These are phyloP conservation scores for Phylloscopus trochilus DNA, from an alignment of 2,113 vertebrate species.

Conservation along the genomic window DNA sequence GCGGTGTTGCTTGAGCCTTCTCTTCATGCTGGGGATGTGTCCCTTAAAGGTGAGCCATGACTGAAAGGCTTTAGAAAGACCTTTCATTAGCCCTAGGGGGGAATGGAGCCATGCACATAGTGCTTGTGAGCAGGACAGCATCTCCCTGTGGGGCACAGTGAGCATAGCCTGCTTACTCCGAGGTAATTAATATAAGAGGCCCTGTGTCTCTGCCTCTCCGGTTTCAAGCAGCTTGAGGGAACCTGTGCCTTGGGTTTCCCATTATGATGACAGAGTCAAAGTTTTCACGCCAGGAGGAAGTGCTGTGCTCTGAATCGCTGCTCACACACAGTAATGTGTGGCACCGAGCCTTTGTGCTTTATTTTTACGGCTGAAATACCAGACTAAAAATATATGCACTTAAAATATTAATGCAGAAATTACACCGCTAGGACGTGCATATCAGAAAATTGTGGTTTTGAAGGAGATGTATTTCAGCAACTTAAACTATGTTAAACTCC, in stretches of 20 bases:
- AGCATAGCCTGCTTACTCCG: neutral
- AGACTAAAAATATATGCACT: neutral
- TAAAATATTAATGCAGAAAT: neutral
- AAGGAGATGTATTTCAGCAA: neutral
- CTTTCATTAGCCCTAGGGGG: neutral
- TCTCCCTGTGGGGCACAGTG: neutral
- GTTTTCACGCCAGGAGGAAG: neutral
- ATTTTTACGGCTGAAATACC: neutral
- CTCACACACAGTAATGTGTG: accelerated
- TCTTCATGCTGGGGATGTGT: accelerated
- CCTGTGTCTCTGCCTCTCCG: neutral
- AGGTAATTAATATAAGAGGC: neutral
- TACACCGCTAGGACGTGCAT: neutral
- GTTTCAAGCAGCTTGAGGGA: neutral
- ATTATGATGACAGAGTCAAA: accelerated
- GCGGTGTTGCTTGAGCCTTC: neutral
- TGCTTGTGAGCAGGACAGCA: neutral
- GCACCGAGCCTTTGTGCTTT: neutral
- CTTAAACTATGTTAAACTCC: neutral
- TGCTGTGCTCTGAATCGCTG: accelerated
- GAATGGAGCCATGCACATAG: accelerated
- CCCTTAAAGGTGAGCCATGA: neutral
- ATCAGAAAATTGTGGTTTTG: neutral
- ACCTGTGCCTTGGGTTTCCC: neutral
- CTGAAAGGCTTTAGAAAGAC: neutral